phyloP scores from a whole-genome alignment of 2,888 invertebrate species.

The Leptinotarsa haldemani region DNA sequence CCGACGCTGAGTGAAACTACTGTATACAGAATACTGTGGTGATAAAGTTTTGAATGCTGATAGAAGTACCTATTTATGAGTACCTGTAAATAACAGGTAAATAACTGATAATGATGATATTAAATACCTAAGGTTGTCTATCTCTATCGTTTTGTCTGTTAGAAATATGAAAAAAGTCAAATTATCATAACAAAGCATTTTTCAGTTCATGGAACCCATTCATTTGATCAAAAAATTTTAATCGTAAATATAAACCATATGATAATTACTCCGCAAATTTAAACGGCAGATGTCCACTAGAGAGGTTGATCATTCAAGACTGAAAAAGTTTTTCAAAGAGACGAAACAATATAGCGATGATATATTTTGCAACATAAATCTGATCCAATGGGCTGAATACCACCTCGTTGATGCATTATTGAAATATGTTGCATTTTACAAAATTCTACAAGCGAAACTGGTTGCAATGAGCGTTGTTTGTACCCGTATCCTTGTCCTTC shows the following conservation, averaged over 20 bases:
- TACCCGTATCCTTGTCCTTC: conserved; percentile 7
- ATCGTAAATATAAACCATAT: background rate
- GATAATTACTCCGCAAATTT: background rate
- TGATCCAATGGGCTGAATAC: background rate
- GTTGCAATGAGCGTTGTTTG: conserved; percentile 16
- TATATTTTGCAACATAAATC: conserved; percentile 21
- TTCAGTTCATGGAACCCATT: too few relatives aligned
- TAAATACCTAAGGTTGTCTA: too few relatives aligned
- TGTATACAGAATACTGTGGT: too few relatives aligned
- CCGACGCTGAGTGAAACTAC: too few relatives aligned
- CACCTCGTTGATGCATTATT: background rate
- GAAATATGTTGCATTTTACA: conserved; percentile 15
- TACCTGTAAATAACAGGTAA: too few relatives aligned
- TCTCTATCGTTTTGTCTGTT: too few relatives aligned
- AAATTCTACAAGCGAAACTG: conserved; percentile 18
- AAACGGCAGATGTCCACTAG: background rate
- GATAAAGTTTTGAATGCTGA: too few relatives aligned
- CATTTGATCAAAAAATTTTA: too few relatives aligned
- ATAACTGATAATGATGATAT: too few relatives aligned
- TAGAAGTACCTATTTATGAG: too few relatives aligned
- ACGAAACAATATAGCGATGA: conserved; percentile 5
- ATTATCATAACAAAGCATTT: too few relatives aligned
- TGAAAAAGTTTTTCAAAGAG: background rate
- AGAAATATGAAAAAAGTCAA: too few relatives aligned
- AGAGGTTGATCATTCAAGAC: background rate